Base-by-base conservation (phyloP, 53 echinoderm and acorn worm species). In the Mesocentrotus franciscanus region DNA sequence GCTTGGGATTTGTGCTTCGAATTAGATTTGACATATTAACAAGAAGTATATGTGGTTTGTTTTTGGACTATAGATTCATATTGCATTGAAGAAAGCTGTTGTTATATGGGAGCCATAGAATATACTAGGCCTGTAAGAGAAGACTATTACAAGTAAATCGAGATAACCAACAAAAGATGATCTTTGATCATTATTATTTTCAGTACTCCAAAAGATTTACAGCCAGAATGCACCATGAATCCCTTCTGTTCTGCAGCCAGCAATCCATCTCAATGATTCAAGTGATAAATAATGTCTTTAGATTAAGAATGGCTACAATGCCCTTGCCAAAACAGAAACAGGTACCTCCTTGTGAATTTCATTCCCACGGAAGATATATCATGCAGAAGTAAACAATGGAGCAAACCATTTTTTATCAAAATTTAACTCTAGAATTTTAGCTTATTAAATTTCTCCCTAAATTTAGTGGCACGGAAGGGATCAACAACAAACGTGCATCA, bases 81-180 rank as follows among this genome's bases (percentile, higher is more conserved):
- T 27, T 87, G 15, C 56, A n/a, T n/a, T 58, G 14, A 57, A 57
- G 58, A 56, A 58, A 58, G 24, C 5, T 27, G 58, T 84, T 13
- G 58, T 87, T 35, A 22, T 56, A 58, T 87, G 58, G 32, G 87
- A 87, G 87, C 57, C 87, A n/a, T n/a, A 27, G 13, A 87, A 58
- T 27, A 29, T 27, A 57, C 87, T 87, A 87, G 87, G 87, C 27
- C 87, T 87, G 87, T n/a, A 87, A 87, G 87, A 87, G 58, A 87
- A 58, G 0, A 42, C 24, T 55, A 20, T 18, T 4, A 30, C 75
- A 2, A 27, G 9, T 20, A 26, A 5, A 27, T 11, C 56, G 5
- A 57, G 56, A 58, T 87, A 58, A n/a, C 27, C 13, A 87, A 58
- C n/a, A 39, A 20, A 81, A 8, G 16, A 36, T 1, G 42, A 34